Conservation (phyloP, 2,888 invertebrate genomes). For the Aleiodes testaceus region DNA sequence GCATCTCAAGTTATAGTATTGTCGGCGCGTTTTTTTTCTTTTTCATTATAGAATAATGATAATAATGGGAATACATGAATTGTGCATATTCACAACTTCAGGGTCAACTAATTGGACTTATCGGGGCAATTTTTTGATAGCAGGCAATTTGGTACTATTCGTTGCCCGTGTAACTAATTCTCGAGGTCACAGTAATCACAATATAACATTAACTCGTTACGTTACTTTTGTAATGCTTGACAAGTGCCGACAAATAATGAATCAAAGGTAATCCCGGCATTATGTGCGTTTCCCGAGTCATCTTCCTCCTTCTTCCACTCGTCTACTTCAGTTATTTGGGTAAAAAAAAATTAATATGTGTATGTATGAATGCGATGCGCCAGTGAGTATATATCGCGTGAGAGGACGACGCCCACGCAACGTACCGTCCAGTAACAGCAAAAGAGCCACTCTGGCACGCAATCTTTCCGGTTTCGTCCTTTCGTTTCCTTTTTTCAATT, state of each 20-base stretch:
- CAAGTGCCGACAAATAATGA: constrained; percentile 24
- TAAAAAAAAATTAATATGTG: constrained; percentile 1
- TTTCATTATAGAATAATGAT: too few species aligned
- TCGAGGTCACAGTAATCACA: constrained; percentile 16
- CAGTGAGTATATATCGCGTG: constrained; percentile 37
- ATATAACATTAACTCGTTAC: constrained; percentile 7
- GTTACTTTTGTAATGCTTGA: constrained; percentile 16
- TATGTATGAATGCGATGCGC: constrained; percentile 23
- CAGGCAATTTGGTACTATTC: constrained; percentile 18
- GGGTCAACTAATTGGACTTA: constrained; percentile 11
- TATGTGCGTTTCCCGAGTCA: constrained; percentile 23
- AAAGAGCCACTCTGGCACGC: constrained; percentile 26
- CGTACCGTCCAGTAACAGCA: constrained; percentile 17
- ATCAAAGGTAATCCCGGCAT: constrained; percentile 6
- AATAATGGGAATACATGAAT: background rate
- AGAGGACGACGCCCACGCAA: constrained; percentile 39
- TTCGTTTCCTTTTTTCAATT: constrained; percentile 29
- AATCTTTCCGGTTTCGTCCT: constrained; percentile 39
- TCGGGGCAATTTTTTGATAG: constrained; percentile 18
- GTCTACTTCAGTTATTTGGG: constrained; percentile 1
- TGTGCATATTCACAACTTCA: background rate
- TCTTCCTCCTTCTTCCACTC: background rate
- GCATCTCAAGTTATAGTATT: background rate
- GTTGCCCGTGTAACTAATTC: background rate
- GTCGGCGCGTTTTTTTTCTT: too few species aligned